Evolutionary conservation across 1,140 invertebrate species (phyloP).

Genomic region (Drosophila seguyi): DNA sequence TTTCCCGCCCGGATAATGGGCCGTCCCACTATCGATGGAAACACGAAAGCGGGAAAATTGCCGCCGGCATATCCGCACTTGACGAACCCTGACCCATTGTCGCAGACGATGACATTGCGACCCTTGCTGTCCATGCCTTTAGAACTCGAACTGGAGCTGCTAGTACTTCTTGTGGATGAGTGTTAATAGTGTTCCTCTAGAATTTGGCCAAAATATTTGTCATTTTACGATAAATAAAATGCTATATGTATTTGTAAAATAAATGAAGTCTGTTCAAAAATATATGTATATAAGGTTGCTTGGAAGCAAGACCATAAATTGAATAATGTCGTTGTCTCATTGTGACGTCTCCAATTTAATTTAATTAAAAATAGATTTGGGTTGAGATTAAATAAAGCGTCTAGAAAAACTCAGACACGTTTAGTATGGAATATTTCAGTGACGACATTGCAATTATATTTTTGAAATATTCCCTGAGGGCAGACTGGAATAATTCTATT

Average conservation of each 20-base stretch:
- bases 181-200: conserved; percentile 5
- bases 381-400: neutral
- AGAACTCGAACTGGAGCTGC: neutral
- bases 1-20: conserved; percentile 98
- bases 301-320: neutral
- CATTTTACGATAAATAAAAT: neutral
- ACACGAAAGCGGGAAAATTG: conserved; percentile 99
- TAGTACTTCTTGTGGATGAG: conserved; percentile 6
- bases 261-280: neutral
- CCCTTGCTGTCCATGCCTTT: conserved; percentile 96
- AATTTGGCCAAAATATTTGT: neutral
- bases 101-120: conserved; percentile 98
- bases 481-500: conserved; percentile 5
- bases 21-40: conserved; percentile 99
- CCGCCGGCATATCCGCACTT: conserved; percentile 99
- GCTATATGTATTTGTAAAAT: neutral
- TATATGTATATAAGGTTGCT: neutral
- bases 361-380: neutral
- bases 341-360: conserved; percentile 16
- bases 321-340: conserved; percentile 1
- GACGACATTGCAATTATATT: conserved; percentile 6
- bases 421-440: conserved; percentile 21
- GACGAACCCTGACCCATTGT: conserved; percentile 99
- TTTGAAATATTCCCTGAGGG: conserved; percentile 1
- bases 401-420: neutral